phyloP scores from a whole-genome alignment of 2,113 vertebrate genomes.

The Hemiscyllium ocellatum region DNA sequence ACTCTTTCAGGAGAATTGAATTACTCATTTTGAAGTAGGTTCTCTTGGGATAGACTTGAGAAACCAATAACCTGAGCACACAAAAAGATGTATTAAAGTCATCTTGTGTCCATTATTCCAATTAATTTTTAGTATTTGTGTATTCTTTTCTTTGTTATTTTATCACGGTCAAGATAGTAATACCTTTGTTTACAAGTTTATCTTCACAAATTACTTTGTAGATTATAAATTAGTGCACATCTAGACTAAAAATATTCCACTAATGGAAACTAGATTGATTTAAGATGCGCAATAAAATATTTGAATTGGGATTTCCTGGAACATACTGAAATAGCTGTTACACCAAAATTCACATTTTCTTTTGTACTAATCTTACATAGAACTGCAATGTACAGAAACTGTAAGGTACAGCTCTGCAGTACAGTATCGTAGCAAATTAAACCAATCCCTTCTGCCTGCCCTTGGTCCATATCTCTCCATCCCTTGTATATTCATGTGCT shows the following conservation, averaged over 20 bases:
- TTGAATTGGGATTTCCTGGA: not conserved
- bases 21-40: not conserved
- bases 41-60: constrained; percentile 13
- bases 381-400: too few species aligned
- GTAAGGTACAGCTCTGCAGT: too few species aligned
- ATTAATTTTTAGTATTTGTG: not conserved
- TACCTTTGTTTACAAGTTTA: constrained; percentile 10
- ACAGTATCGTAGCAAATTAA: too few species aligned
- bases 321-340: not conserved
- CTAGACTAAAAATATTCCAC: not conserved
- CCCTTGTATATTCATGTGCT: too few species aligned
- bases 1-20: not conserved
- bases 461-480: too few species aligned
- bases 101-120: not conserved
- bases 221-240: constrained; percentile 1
- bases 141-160: constrained; percentile 6
- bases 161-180: constrained; percentile 15
- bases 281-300: not conserved
- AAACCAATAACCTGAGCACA: not conserved
- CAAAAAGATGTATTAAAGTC: too few species aligned
- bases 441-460: too few species aligned
- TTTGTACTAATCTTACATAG: not conserved
- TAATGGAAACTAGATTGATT: not conserved
- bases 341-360: not conserved
- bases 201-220: not conserved